Conservation (phyloP, 2,113 vertebrate species). For the Microtus oregoni region DNA sequence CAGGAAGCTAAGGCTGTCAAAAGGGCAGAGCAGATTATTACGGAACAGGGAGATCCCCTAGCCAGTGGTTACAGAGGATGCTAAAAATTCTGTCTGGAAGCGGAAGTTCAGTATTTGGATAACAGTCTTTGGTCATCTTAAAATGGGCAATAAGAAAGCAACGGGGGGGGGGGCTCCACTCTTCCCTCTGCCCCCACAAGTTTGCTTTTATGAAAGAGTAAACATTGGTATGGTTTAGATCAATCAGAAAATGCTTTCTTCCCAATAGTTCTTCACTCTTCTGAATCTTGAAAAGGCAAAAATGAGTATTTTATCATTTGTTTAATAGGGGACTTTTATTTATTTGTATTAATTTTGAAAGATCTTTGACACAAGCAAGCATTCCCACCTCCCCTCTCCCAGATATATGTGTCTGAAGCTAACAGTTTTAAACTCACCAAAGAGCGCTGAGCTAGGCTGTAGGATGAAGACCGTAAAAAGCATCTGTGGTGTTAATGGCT, state of each 20-base stretch:
- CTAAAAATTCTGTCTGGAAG: slow-evolving; percentile 8
- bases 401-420: slow-evolving; percentile 41
- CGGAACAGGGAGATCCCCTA: background rate
- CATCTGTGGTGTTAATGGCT: slow-evolving; percentile 69
- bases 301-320: slow-evolving; percentile 53
- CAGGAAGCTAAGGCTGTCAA: slow-evolving; percentile 17
- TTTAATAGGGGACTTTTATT: slow-evolving; percentile 33
- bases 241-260: slow-evolving; percentile 2
- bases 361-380: background rate
- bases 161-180: background rate
- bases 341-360: slow-evolving; percentile 65
- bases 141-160: background rate
- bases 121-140: slow-evolving; percentile 1
- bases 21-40: background rate
- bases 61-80: background rate
- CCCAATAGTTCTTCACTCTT: slow-evolving; percentile 26
- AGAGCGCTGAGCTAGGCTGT: background rate
- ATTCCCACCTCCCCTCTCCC: background rate
- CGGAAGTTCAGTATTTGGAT: slow-evolving; percentile 39
- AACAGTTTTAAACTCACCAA: slow-evolving; percentile 49
- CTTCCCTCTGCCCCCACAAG: background rate
- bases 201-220: slow-evolving; percentile 15
- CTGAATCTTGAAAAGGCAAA: slow-evolving; percentile 45
- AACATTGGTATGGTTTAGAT: background rate
- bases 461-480: background rate